Percentiles rank a stretch among this genome's conserved stretches.
Conservation (phyloP, 2,888 invertebrate species). For the Drepanosiphum platanoidis region DNA sequence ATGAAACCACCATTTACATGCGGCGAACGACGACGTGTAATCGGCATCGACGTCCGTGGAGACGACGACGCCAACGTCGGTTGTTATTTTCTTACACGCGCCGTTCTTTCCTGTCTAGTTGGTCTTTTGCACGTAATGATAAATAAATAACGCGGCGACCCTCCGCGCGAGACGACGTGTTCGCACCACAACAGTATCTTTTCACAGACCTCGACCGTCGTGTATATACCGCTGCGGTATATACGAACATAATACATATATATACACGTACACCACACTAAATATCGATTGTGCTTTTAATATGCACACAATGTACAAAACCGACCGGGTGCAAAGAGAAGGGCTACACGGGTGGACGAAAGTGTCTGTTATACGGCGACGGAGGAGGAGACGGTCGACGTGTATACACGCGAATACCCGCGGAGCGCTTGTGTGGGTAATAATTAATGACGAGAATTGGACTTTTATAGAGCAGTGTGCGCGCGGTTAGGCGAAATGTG, state of each 20-base stretch:
- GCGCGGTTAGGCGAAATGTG: neutral
- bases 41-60: neutral
- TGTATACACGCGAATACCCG: neutral
- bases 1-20: neutral
- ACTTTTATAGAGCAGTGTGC: constrained; percentile 24
- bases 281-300: constrained; percentile 48
- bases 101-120: neutral
- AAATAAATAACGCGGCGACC: neutral
- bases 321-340: neutral
- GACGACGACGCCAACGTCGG: neutral
- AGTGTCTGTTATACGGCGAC: neutral
- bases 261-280: neutral
- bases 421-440: constrained; percentile 18
- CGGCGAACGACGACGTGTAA: neutral
- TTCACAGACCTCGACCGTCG: neutral
- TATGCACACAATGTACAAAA: constrained; percentile 43
- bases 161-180: neutral
- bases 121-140: neutral
- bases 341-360: constrained; percentile 7
- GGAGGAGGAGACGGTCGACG: neutral
- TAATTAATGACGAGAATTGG: constrained; percentile 57
- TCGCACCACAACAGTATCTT: neutral
- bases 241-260: too few species aligned
- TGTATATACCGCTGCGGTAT: neutral
- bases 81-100: neutral